These are phyloP conservation scores for Lasioglossum zephyrum DNA, from an alignment of 2,888 invertebrate species.

Conservation along the genomic window DNA sequence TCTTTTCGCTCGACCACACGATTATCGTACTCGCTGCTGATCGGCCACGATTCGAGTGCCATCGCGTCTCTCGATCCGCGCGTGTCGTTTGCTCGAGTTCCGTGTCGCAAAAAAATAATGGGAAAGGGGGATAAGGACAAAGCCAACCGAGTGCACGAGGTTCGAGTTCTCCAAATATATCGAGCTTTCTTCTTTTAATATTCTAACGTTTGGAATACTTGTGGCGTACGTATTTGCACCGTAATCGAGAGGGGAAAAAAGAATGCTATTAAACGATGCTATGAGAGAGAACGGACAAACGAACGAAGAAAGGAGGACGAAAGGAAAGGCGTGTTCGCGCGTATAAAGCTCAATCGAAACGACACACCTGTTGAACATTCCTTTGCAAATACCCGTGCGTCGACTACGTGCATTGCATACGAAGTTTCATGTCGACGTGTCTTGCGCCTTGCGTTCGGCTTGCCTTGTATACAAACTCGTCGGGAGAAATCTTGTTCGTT, in stretches of 20 bases:
- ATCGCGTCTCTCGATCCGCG: background rate
- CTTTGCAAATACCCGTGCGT: constrained; percentile 72
- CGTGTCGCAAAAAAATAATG: background rate
- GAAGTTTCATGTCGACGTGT: constrained; percentile 55
- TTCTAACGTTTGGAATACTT: too few species aligned
- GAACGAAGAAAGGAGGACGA: constrained; percentile 47
- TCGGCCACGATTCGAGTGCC: background rate
- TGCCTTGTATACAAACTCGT: constrained; percentile 24
- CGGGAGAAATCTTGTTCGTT: constrained; percentile 38
- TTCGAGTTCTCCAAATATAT: background rate
- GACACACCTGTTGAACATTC: constrained; percentile 83
- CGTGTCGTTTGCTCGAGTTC: background rate
- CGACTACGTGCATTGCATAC: constrained; percentile 65
- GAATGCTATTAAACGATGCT: background rate
- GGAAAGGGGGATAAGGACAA: background rate
- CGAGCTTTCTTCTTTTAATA: background rate
- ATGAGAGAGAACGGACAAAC: background rate
- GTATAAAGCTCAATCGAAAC: constrained; percentile 58
- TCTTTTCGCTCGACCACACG: background rate
- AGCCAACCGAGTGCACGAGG: background rate
- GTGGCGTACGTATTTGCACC: background rate
- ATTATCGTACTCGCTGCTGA: background rate
- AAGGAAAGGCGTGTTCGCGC: constrained; percentile 58
- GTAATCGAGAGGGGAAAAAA: background rate
- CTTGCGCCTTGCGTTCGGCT: constrained; percentile 42